These are phyloP conservation scores for Gambusia holbrooki DNA, from an alignment of 2,113 vertebrate species.

Conservation along the genomic window DNA sequence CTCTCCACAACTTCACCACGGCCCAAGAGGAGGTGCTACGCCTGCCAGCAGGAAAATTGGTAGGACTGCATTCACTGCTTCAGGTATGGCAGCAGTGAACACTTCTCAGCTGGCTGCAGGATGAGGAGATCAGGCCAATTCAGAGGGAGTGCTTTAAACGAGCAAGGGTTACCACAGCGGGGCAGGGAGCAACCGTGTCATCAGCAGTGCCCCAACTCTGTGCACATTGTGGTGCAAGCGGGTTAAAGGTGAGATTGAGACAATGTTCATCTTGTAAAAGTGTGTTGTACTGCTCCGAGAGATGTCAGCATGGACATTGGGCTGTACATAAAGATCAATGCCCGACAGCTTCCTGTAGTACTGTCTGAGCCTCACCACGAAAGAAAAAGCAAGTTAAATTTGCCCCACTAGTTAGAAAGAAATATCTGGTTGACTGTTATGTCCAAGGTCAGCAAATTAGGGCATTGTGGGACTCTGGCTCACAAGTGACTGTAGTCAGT, in stretches of 20 bases:
- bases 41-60: too few relatives aligned
- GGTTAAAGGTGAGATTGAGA: background rate
- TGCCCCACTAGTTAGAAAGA: background rate
- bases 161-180: conserved; percentile 5
- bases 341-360: too few relatives aligned
- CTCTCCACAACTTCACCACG: too few relatives aligned
- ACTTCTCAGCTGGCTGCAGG: background rate
- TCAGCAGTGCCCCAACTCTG: background rate
- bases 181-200: background rate
- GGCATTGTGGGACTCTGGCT: background rate
- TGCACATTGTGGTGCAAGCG: background rate
- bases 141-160: background rate
- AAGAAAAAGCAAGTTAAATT: background rate
- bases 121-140: background rate
- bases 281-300: background rate
- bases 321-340: too few relatives aligned
- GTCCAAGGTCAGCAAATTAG: background rate
- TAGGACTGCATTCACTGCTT: background rate
- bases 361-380: too few relatives aligned
- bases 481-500: conserved; percentile 2
- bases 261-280: background rate
- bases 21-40: too few relatives aligned
- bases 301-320: too few relatives aligned
- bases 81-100: background rate
- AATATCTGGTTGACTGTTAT: background rate